These are phyloP conservation scores for Hoplodrina blanda DNA, from an alignment of 2,888 invertebrate genomes.

Conservation along the genomic window DNA sequence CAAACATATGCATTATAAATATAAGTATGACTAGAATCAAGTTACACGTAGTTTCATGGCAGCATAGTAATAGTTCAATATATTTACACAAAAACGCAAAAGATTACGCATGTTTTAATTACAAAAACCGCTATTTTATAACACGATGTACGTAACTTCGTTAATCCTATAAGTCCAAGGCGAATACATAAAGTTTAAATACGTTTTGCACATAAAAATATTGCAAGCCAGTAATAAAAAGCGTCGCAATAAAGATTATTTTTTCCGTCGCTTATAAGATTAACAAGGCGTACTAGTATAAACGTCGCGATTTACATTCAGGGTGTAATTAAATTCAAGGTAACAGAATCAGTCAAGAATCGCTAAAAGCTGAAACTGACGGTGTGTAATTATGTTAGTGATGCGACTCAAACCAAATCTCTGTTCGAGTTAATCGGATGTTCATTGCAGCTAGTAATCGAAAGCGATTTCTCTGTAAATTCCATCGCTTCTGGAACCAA, in stretches of 20 bases:
- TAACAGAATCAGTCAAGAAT: constrained; percentile 71
- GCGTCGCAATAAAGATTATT: constrained; percentile 71
- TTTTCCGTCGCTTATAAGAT: constrained; percentile 74
- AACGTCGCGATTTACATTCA: constrained; percentile 58
- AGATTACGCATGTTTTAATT: constrained; percentile 50
- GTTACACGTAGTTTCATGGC: constrained; percentile 69
- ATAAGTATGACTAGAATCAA: constrained; percentile 80
- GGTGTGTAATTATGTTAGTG: constrained; percentile 55
- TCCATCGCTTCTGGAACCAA: constrained; percentile 24
- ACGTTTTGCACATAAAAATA: constrained; percentile 66
- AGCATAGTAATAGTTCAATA: constrained; percentile 64
- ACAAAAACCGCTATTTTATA: constrained; percentile 55
- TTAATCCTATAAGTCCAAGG: constrained; percentile 71
- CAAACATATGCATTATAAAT: constrained; percentile 65
- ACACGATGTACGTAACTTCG: constrained; percentile 62
- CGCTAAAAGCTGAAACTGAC: constrained; percentile 64
- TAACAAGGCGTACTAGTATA: constrained; percentile 74
- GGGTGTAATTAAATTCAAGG: constrained; percentile 65
- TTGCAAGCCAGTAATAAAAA: constrained; percentile 74
- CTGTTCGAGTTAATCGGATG: constrained; percentile 45
- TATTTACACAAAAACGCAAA: constrained; percentile 57
- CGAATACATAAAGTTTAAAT: constrained; percentile 61
- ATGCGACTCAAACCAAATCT: constrained; percentile 52
- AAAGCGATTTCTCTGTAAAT: constrained; percentile 18
- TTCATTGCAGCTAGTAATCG: constrained; percentile 30